Conservation (phyloP, 2,797 vertebrate genomes). For the Pipistrellus kuhlii region DNA sequence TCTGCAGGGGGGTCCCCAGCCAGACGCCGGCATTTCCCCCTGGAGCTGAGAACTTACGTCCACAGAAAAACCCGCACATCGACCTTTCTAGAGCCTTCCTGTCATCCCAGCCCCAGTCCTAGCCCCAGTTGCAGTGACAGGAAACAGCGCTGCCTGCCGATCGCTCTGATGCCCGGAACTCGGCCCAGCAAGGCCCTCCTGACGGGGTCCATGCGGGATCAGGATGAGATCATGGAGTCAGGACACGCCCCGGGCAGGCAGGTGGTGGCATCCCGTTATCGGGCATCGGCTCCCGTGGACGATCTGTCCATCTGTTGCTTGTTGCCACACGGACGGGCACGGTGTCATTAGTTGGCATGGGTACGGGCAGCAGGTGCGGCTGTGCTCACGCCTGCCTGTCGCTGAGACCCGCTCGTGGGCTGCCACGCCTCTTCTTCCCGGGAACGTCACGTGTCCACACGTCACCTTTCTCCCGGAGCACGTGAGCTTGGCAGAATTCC, state of each 20-base stretch:
- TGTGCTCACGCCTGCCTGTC: neutral
- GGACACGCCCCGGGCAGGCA: too few relatives aligned
- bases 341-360: neutral
- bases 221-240: neutral
- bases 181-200: neutral
- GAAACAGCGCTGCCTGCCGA: neutral
- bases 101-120: too few relatives aligned
- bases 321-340: neutral
- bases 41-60: too few relatives aligned
- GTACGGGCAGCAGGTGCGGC: neutral
- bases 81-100: too few relatives aligned
- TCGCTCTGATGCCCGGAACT: neutral
- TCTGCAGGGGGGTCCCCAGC: neutral
- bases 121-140: rapidly evolving
- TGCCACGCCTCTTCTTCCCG: neutral
- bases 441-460: conserved; percentile 39
- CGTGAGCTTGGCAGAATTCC: conserved; percentile 44
- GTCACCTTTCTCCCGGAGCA: neutral
- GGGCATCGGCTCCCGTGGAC: rapidly evolving
- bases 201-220: neutral
- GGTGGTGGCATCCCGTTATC: neutral
- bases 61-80: too few relatives aligned
- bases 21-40: too few relatives aligned
- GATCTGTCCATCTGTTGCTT: rapidly evolving
- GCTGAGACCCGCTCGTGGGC: neutral